Conservation (phyloP, 2,888 invertebrate species). For the Campaea margaritaria region DNA sequence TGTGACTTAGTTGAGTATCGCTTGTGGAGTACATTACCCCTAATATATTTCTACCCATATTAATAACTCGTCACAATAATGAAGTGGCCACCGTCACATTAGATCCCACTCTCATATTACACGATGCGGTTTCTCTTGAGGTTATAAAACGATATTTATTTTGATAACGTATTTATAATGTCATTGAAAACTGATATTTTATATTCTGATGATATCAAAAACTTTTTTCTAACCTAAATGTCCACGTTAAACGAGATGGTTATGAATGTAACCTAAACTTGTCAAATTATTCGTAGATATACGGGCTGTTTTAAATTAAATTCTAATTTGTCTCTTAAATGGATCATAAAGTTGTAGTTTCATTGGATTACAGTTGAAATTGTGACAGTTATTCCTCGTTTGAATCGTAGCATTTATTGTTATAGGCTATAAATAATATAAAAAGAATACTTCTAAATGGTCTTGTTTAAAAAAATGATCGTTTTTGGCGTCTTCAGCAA, state of each 20-base stretch:
- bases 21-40: not conserved
- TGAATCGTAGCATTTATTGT: not conserved
- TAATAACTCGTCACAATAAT: constrained; percentile 23
- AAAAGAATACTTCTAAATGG: no score
- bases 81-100: constrained; percentile 33
- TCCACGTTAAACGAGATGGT: constrained; percentile 27
- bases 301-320: constrained; percentile 34
- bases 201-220: constrained; percentile 17
- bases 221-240: constrained; percentile 27
- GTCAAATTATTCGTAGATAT: constrained; percentile 25
- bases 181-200: constrained; percentile 58
- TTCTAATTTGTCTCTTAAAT: constrained; percentile 28
- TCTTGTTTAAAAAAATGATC: no score
- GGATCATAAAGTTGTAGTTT: constrained; percentile 15
- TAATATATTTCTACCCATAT: constrained; percentile 18
- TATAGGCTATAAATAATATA: no score
- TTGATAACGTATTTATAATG: constrained; percentile 63
- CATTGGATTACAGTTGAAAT: constrained; percentile 24
- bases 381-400: not conserved
- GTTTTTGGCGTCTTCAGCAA: no score
- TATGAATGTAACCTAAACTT: constrained; percentile 27
- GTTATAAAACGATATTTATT: constrained; percentile 52
- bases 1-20: not conserved
- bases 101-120: constrained; percentile 51
- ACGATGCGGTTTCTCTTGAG: constrained; percentile 51